These are phyloP conservation scores for Brenthis daphne DNA, from an alignment of 2,888 invertebrate species.

Conservation along the genomic window DNA sequence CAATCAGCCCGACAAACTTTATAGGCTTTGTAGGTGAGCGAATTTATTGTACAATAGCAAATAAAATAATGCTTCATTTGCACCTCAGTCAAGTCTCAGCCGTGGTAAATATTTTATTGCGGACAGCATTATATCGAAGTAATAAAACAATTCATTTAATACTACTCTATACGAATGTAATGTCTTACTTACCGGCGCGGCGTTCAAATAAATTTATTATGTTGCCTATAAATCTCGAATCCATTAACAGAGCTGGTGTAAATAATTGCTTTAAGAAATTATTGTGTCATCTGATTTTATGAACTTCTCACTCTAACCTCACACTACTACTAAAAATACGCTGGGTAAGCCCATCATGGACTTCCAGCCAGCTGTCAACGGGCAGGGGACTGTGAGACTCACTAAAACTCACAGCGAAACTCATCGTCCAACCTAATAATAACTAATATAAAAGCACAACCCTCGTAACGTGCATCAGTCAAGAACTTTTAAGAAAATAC, in stretches of 20 bases:
- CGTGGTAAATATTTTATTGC: conserved; percentile 27
- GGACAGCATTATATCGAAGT: conserved; percentile 14
- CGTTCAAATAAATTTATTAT: conserved; percentile 14
- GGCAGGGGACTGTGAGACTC: too few species aligned
- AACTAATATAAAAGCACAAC: too few species aligned
- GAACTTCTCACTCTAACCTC: neutral
- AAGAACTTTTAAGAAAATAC: too few species aligned
- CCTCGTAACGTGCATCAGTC: too few species aligned
- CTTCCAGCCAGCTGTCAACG: too few species aligned
- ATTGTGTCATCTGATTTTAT: neutral
- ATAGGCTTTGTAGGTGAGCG: conserved; percentile 73
- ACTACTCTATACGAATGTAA: conserved; percentile 7
- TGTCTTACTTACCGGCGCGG: conserved; percentile 6
- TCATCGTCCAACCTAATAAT: too few species aligned
- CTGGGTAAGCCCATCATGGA: too few species aligned
- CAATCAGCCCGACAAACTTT: conserved; percentile 79
- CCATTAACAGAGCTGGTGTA: conserved; percentile 1
- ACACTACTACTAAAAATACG: too few species aligned
- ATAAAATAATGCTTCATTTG: conserved; percentile 75
- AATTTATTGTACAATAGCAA: conserved; percentile 69
- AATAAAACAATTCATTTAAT: conserved; percentile 25
- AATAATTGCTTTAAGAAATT: conserved; percentile 3
- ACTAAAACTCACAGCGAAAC: too few species aligned
- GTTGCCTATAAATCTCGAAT: conserved; percentile 13
- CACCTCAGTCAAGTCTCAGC: conserved; percentile 54